A percentile compares a stretch with the other conserved stretches of the same genome.
These are phyloP conservation scores for Pantherophis alleghaniensis DNA, from an alignment of 2,797 vertebrate genomes.

Conservation along the genomic window DNA sequence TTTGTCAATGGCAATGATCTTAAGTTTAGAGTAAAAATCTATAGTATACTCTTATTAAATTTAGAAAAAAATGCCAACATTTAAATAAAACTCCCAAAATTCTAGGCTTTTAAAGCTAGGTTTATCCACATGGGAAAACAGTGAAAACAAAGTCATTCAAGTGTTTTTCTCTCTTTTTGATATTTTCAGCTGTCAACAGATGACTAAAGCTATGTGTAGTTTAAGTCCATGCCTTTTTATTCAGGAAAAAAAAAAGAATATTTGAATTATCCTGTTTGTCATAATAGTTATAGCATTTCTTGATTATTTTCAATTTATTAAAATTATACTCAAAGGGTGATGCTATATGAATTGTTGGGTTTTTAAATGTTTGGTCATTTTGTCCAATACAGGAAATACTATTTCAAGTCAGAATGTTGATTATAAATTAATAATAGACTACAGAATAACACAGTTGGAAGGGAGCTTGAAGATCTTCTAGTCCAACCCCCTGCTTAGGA, in stretches of 20 bases:
- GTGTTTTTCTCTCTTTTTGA: conserved; percentile 35
- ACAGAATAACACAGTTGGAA: neutral
- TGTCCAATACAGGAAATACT: neutral
- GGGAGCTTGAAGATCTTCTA: neutral
- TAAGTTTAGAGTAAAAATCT: conserved; percentile 10
- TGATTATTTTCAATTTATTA: neutral
- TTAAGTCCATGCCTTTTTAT: neutral
- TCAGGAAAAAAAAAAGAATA: neutral
- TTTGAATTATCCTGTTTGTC: neutral
- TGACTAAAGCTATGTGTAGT: neutral
- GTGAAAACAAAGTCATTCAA: neutral
- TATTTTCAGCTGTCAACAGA: accelerated
- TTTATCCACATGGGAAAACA: neutral
- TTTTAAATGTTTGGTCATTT: conserved; percentile 27
- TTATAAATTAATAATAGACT: neutral
- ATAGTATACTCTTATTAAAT: neutral
- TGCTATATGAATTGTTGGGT: neutral
- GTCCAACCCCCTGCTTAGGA: neutral
- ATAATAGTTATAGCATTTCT: neutral
- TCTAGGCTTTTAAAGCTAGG: neutral
- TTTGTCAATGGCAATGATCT: conserved; percentile 47
- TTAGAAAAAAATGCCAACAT: neutral
- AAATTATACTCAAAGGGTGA: conserved; percentile 30
- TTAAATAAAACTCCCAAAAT: neutral
- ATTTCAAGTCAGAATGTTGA: neutral